These are phyloP conservation scores for Nebria salina DNA, from an alignment of 2,888 invertebrate genomes.

Conservation along the genomic window DNA sequence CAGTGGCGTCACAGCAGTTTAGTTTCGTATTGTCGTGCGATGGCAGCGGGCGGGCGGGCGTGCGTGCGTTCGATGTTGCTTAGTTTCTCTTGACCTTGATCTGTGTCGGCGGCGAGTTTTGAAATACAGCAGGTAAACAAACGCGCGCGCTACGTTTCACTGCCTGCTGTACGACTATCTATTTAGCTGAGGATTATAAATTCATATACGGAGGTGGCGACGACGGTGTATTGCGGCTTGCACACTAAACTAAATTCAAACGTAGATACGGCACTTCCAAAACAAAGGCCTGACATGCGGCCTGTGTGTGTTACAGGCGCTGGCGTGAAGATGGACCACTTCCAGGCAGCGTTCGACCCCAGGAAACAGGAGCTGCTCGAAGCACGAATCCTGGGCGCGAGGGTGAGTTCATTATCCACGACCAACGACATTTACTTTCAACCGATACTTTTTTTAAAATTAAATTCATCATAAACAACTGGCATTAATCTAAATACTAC, in stretches of 20 bases:
- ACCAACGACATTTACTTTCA: conserved; percentile 47
- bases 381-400: conserved; percentile 95
- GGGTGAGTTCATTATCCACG: conserved; percentile 73
- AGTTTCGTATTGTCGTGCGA: not conserved
- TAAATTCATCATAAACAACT: conserved; percentile 25
- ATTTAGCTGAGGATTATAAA: not conserved
- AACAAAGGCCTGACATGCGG: conserved; percentile 25
- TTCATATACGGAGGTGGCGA: conserved; percentile 2
- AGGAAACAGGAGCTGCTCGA: conserved; percentile 98
- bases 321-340: conserved; percentile 96
- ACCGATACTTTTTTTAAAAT: not conserved
- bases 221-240: conserved; percentile 4
- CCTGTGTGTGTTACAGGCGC: conserved; percentile 71
- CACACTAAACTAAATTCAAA: not conserved
- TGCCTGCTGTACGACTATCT: not conserved
- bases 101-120: conserved; percentile 5
- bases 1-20: conserved; percentile 12
- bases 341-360: conserved; percentile 96
- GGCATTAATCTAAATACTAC: conserved; percentile 44
- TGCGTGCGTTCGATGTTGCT: not conserved
- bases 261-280: not conserved
- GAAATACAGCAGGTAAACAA: conserved; percentile 12
- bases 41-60: conserved; percentile 6
- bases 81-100: conserved; percentile 34
- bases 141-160: not conserved